Base-by-base conservation (phyloP, 2,113 vertebrate genomes). In the Muntiacus reevesi region DNA sequence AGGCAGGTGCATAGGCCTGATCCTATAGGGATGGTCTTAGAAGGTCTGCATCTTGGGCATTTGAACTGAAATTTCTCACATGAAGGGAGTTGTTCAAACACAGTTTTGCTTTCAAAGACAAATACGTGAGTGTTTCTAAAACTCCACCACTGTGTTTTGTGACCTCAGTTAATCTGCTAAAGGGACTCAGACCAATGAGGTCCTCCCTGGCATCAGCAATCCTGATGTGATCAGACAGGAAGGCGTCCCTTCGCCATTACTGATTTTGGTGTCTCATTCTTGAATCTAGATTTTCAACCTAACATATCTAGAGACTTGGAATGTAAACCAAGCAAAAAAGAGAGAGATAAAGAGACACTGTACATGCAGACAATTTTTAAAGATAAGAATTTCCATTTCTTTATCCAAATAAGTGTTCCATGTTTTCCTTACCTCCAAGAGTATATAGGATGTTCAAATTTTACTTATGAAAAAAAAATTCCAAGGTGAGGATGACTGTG, bases 231-330 rank as follows among this genome's bases (percentile, higher is more conserved):
- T 4, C 60, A 7, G 0, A 13, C 0, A 1, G 25, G 36, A 40
- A 9, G 1, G 13, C 0, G 0, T 2, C 12, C 21, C 0, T 0
- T 3, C 7, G 2, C 40, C 9, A 0, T 27, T 5, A 14, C 54
- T 5, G 16, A 15, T 0, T 14, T 21, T 0, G 54, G 21, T 12
- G 8, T 50, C 50, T 36, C 5, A 0, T 23, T 19, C 21, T 50
- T 40, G 40, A 17, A 21, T 27, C 30, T 6, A 11, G 28, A 8
- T 17, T 59, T 87, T 79, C 28, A 10, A 6, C 30, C 36, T 59
- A 16, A 27, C 28, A 23, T 4, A 30, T 13, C 12, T 6, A 40
- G 19, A 60, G 52, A 87, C 21, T 33, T 1, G n/a, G 54, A 76
- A 36, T 21, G 16, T 19, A 36, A 59, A 14, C 57, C 78, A 33